Percentiles rank a stretch among this genome's conserved stretches.
These are phyloP conservation scores for Protaetia brevitarsis DNA, from an alignment of 1,140 invertebrate genomes.

Conservation along the genomic window DNA sequence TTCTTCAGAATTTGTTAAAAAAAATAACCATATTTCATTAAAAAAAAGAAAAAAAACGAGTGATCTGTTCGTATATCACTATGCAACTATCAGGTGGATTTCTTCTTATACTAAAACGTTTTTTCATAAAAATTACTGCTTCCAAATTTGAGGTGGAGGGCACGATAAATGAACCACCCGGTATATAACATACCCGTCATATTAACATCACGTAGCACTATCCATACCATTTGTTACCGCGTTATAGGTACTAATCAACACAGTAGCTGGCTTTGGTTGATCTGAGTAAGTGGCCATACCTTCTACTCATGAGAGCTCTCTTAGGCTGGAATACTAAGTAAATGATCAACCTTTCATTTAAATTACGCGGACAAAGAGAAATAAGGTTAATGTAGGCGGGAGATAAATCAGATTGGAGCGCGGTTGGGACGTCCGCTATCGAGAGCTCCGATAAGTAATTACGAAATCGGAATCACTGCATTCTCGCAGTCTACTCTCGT, in stretches of 20 bases:
- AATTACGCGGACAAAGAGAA: slow-evolving; percentile 18
- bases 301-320: not conserved
- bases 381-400: slow-evolving; percentile 19
- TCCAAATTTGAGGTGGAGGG: not conserved
- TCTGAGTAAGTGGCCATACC: slow-evolving; percentile 1
- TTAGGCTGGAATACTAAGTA: not conserved
- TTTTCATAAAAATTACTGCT: too few species aligned
- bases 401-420: slow-evolving; percentile 7
- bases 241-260: not conserved
- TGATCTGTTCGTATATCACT: too few species aligned
- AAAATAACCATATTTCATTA: too few species aligned
- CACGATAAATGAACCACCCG: not conserved
- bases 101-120: too few species aligned
- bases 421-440: slow-evolving; percentile 3
- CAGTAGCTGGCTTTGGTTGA: not conserved
- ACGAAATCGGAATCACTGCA: not conserved
- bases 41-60: too few species aligned
- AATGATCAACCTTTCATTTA: slow-evolving; percentile 6
- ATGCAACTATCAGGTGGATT: too few species aligned
- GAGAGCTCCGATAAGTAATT: slow-evolving; percentile 21
- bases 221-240: not conserved
- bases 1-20: too few species aligned
- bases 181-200: not conserved
- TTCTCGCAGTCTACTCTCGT: not conserved
- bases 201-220: not conserved